A percentile compares a stretch with the other conserved stretches of the same genome.
phyloP scores from a whole-genome alignment of 1,140 invertebrate species.

The Homalodisca vitripennis region DNA sequence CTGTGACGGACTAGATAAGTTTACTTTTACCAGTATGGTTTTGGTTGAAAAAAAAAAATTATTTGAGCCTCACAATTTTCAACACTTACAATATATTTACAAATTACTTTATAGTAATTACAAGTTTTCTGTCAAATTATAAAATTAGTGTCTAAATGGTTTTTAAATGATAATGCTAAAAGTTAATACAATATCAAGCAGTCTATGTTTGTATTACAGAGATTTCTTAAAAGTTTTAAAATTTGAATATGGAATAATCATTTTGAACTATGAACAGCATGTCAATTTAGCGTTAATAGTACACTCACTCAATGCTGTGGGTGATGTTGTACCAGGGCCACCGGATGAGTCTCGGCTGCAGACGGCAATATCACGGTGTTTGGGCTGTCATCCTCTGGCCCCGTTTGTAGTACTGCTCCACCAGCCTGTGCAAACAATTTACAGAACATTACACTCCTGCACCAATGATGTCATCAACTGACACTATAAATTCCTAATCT shows the following conservation, averaged over 20 bases:
- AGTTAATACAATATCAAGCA: no score
- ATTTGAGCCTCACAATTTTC: no score
- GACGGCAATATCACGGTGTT: constrained; percentile 37
- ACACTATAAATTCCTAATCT: background rate
- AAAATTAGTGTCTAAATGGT: no score
- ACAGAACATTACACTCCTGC: background rate
- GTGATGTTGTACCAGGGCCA: constrained; percentile 33
- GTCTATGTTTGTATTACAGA: background rate
- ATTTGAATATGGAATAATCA: background rate
- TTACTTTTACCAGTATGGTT: no score
- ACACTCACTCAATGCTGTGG: constrained; percentile 34
- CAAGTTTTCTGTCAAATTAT: no score
- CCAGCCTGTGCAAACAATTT: background rate
- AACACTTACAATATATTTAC: no score
- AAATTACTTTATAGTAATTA: no score
- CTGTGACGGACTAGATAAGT: no score
- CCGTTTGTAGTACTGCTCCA: background rate
- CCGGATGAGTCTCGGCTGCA: constrained; percentile 35
- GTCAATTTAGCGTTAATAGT: background rate
- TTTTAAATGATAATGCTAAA: no score
- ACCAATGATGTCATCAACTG: background rate
- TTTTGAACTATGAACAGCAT: background rate
- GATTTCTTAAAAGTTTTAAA: background rate
- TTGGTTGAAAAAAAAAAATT: no score
- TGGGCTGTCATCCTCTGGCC: constrained; percentile 16